Base-by-base conservation (phyloP, 2,113 vertebrate species). In the Melanocharis versteri region DNA sequence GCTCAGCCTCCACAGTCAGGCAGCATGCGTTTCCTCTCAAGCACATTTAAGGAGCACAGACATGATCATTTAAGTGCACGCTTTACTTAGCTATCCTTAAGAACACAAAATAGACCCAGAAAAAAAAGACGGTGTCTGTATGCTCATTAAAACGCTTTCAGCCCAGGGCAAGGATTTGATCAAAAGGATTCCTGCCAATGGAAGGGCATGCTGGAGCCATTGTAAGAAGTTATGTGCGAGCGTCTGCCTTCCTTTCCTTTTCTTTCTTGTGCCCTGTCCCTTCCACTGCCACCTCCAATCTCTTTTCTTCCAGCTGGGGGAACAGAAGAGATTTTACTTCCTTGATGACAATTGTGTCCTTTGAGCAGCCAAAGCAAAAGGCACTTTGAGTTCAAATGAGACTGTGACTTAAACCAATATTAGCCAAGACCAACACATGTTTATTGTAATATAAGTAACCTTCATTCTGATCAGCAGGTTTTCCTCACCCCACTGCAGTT, bases 111-210 rank as follows among this genome's bases (percentile, higher is more conserved):
- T 58, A 94, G 93, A 94, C 93, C 82, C 71, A 44, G 95, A 75
- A 96, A 97, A 95, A 85, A 90, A 77, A 96, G 95, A 94, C 33
- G 1, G 88, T 85, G 92, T 78, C 95, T 96, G 95, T 97, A 82
- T 76, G 86, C 96, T 97, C 96, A 97, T 97, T 97, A 97, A 97
- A 97, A 95, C 65, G 3, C 94, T 95, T 94, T 92, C 96, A 96
- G 96, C 90, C 73, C 58, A 97, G 96, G 96, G 96, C 62, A 79
- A 95, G 94, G 83, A 97, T 98, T 98, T 98, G 97, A 98, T 97
- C 95, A 96, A 94, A 91, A 95, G 96, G 92, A 97, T 97, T 95
- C 96, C 94, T 87, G 89, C 94, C 95, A 93, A 96, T 88, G 91
- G 95, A 96, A 95, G 94, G 96, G 94, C 96, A 93, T 61, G 86